Evolutionary conservation across 1,140 invertebrate species (phyloP).

Genomic region (Diabrotica undecimpunctata): DNA sequence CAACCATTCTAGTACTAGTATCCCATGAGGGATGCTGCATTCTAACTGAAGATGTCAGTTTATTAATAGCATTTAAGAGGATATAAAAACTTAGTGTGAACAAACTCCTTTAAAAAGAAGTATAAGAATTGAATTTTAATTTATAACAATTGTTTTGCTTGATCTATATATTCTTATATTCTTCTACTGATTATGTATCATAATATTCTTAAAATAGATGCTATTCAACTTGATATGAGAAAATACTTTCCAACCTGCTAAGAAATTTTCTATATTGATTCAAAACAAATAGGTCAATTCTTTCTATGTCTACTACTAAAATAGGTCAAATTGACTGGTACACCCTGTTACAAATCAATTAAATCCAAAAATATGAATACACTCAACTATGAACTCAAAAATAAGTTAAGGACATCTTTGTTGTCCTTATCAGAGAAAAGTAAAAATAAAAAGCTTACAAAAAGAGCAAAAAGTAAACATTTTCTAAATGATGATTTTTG

Average conservation of each 20-base stretch:
- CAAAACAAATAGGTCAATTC: neutral
- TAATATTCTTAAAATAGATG: too few species aligned
- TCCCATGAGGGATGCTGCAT: too few species aligned
- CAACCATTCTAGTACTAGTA: too few species aligned
- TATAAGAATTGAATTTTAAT: too few species aligned
- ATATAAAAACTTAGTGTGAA: too few species aligned
- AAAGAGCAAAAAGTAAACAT: neutral
- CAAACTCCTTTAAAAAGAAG: too few species aligned
- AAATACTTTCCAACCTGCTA: too few species aligned
- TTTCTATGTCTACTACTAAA: neutral
- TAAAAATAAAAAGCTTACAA: neutral
- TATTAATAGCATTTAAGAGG: too few species aligned
- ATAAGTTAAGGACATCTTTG: neutral
- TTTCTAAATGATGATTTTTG: conserved; percentile 38
- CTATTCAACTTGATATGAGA: too few species aligned
- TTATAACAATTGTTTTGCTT: neutral
- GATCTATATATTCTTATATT: neutral
- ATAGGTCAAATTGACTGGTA: neutral
- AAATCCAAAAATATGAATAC: neutral
- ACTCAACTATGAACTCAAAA: neutral
- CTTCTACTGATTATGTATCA: neutral
- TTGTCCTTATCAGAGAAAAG: too few species aligned
- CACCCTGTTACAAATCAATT: neutral
- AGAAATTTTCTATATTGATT: neutral
- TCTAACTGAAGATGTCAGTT: too few species aligned